Conservation (phyloP, 2,113 vertebrate species). For the Mastomys coucha region DNA sequence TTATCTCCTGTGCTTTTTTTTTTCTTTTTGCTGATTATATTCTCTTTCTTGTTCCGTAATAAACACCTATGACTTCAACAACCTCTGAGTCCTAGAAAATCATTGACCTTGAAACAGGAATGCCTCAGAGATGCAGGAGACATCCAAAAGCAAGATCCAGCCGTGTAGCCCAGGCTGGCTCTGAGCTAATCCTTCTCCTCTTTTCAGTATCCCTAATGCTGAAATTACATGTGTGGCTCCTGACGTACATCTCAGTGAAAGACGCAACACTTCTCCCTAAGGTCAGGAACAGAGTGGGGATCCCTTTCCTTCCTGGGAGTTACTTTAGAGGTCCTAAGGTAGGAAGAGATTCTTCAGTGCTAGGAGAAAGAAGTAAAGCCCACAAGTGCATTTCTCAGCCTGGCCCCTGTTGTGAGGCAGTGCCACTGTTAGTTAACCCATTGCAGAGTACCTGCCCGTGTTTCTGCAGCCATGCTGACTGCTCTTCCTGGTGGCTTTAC, state of each 20-base stretch:
- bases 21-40: background rate
- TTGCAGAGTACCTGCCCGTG: background rate
- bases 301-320: background rate
- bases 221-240: background rate
- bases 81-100: slow-evolving; percentile 30
- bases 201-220: background rate
- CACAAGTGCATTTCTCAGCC: background rate
- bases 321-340: background rate
- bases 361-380: background rate
- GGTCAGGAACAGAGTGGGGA: background rate
- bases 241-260: background rate
- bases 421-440: background rate
- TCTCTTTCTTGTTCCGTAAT: slow-evolving; percentile 45
- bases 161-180: background rate
- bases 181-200: background rate
- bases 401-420: background rate
- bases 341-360: background rate
- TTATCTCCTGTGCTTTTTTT: background rate
- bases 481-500: background rate
- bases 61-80: slow-evolving; percentile 47
- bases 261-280: background rate
- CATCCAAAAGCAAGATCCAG: background rate
- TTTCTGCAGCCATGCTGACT: background rate
- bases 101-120: background rate
- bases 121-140: background rate